These are phyloP conservation scores for Trematocara nigrifrons DNA, from an alignment of 2,113 vertebrate species.

Conservation along the genomic window DNA sequence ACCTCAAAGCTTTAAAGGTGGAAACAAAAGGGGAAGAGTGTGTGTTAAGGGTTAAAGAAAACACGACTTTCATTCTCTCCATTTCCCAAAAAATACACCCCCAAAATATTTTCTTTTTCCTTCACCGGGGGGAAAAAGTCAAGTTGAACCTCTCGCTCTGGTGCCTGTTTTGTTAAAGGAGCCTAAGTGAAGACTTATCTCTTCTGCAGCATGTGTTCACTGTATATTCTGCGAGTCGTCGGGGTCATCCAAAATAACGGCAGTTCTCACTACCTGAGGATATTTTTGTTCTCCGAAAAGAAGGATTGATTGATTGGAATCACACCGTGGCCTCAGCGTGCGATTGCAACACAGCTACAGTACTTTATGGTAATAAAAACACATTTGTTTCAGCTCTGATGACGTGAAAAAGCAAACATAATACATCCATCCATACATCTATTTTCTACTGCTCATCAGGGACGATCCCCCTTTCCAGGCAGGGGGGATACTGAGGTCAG, in stretches of 20 bases:
- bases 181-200: conserved; percentile 5
- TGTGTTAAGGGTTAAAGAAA: neutral
- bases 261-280: conserved; percentile 33
- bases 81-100: neutral
- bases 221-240: conserved; percentile 26
- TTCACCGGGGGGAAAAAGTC: neutral
- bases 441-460: neutral
- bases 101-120: conserved; percentile 35
- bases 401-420: neutral
- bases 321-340: conserved; percentile 4
- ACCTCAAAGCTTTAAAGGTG: neutral
- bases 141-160: neutral
- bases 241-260: conserved; percentile 38
- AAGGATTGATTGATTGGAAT: conserved; percentile 53
- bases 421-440: neutral
- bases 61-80: neutral
- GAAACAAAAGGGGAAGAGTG: neutral
- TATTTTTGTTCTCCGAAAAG: conserved; percentile 33
- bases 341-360: conserved; percentile 39
- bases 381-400: conserved; percentile 7
- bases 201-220: conserved; percentile 13
- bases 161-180: conserved; percentile 33
- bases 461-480: neutral
- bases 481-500: neutral
- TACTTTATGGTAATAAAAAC: neutral